Conservation (phyloP, 2,113 vertebrate genomes). For the Strigops habroptila region DNA sequence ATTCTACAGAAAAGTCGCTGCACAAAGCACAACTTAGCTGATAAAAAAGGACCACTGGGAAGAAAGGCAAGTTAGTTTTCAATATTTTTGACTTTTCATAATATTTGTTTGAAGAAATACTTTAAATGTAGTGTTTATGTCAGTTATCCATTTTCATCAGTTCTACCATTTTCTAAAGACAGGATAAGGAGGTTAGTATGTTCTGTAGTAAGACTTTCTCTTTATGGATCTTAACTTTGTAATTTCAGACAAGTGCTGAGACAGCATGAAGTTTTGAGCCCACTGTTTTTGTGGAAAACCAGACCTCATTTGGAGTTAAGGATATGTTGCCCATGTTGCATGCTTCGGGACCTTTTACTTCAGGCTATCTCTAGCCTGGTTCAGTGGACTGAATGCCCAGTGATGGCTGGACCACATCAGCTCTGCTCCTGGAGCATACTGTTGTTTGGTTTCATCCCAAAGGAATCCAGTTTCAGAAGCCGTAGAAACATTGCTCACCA, state of each 20-base stretch:
- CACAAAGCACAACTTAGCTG: neutral
- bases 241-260: neutral
- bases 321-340: rapidly evolving
- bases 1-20: neutral
- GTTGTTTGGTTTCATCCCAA: neutral
- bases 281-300: neutral
- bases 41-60: neutral
- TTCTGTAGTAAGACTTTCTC: neutral
- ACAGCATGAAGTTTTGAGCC: neutral
- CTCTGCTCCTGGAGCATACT: rapidly evolving
- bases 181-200: neutral
- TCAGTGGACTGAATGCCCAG: neutral
- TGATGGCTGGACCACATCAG: neutral
- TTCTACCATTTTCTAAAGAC: neutral
- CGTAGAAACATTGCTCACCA: neutral
- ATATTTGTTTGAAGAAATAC: neutral
- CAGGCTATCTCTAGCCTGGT: neutral
- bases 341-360: neutral
- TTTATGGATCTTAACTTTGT: neutral
- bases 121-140: neutral
- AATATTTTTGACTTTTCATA: neutral
- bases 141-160: neutral
- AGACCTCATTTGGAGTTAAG: neutral
- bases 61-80: neutral
- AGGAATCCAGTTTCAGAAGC: neutral